Evolutionary conservation across 1,140 invertebrate genomes (phyloP).

Genomic region (Adoxophyes honmai): DNA sequence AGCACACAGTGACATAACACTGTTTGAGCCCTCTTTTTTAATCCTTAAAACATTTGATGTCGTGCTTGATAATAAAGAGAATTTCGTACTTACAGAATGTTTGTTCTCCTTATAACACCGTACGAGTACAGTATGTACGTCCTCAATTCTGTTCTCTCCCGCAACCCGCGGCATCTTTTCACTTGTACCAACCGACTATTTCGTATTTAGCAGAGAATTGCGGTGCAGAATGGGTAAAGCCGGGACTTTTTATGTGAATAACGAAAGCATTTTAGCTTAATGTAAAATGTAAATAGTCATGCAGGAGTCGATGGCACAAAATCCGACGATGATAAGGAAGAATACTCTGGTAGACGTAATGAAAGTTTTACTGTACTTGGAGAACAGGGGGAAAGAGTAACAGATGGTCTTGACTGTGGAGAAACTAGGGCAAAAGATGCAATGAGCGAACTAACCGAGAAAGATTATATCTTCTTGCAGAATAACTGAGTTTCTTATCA

Average conservation of each 20-base stretch:
- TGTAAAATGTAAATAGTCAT: background rate
- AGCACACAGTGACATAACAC: no score
- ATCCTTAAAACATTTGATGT: no score
- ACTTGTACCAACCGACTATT: background rate
- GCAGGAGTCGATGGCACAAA: background rate
- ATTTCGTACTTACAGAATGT: no score
- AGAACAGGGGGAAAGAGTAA: background rate
- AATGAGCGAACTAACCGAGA: background rate
- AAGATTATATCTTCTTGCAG: background rate
- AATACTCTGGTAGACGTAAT: background rate
- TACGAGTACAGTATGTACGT: no score
- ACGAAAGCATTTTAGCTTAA: background rate
- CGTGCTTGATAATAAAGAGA: no score
- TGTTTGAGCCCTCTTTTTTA: no score
- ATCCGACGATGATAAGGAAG: background rate
- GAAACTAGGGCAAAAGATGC: conserved; percentile 2
- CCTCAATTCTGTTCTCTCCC: no score
- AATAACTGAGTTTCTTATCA: no score
- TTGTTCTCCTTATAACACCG: no score
- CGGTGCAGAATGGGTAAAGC: conserved; percentile 2
- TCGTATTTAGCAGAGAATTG: conserved; percentile 11
- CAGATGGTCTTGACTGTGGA: conserved; percentile 1
- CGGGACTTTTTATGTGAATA: conserved; percentile 1
- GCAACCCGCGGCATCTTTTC: background rate
- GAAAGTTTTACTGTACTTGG: background rate